Conservation (phyloP, 1,140 invertebrate species). For the Piezodorus guildinii region DNA sequence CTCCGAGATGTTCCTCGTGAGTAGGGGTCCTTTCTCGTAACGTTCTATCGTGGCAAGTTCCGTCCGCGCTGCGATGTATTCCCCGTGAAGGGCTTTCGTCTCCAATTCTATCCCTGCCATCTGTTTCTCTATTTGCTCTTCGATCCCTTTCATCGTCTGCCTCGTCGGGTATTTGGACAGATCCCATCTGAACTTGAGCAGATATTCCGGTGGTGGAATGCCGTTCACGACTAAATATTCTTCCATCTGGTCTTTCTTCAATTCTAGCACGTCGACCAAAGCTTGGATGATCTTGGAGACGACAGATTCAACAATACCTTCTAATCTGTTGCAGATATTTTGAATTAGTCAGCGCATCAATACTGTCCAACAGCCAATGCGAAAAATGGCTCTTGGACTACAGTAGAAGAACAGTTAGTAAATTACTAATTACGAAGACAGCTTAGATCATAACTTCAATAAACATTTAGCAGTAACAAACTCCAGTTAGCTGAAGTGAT, state of each 20-base stretch:
- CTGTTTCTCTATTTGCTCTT: slow-evolving; percentile 97
- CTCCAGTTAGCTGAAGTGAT: no score
- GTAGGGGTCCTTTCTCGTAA: slow-evolving; percentile 82
- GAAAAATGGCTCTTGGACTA: no score
- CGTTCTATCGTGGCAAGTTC: slow-evolving; percentile 71
- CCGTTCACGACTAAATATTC: not conserved
- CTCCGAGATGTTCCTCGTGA: slow-evolving; percentile 85
- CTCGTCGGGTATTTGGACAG: slow-evolving; percentile 98
- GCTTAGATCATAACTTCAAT: no score
- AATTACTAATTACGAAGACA: no score
- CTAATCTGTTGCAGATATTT: not conserved
- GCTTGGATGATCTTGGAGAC: not conserved
- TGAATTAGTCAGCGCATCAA: no score
- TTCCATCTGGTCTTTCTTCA: not conserved
- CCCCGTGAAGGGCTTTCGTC: slow-evolving; percentile 87
- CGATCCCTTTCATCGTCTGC: slow-evolving; percentile 88
- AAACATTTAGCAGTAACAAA: no score
- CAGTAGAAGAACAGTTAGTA: no score
- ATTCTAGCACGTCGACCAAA: not conserved
- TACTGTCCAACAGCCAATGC: no score
- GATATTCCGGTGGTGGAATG: slow-evolving; percentile 41
- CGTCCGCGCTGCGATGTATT: slow-evolving; percentile 93
- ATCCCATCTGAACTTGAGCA: slow-evolving; percentile 97
- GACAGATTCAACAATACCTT: not conserved
- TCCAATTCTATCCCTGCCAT: slow-evolving; percentile 94